Conservation (phyloP, 2,797 vertebrate species). For the Alosa sapidissima region DNA sequence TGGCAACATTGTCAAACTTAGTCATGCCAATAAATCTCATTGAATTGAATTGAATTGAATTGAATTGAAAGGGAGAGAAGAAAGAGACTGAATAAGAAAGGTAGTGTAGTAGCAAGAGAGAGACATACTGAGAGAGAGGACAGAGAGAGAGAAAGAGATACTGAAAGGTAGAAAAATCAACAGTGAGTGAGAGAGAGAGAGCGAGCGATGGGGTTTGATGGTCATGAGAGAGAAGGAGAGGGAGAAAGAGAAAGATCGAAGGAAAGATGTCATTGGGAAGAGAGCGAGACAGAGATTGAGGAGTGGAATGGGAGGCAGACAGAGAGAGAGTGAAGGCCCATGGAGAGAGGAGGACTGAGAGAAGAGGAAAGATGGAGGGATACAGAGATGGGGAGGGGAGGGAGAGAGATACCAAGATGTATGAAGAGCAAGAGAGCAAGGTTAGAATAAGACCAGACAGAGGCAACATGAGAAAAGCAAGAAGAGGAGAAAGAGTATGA, state of each 20-base stretch:
- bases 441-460: background rate
- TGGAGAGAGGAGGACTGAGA: background rate
- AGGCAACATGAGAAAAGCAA: background rate
- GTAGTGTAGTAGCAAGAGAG: slow-evolving; percentile 31
- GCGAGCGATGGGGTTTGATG: background rate
- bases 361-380: background rate
- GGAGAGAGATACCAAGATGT: background rate
- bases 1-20: no score
- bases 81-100: slow-evolving; percentile 19
- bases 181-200: background rate
- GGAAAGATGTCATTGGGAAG: background rate
- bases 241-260: background rate
- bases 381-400: background rate
- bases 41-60: background rate
- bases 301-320: background rate
- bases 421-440: background rate
- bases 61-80: background rate
- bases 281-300: background rate
- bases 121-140: background rate
- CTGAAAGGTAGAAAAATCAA: background rate
- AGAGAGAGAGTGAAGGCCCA: background rate
- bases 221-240: background rate
- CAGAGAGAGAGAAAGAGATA: background rate
- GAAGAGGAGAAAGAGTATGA: background rate
- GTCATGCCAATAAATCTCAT: no score